Percentiles rank a stretch among this genome's conserved stretches.
Evolutionary conservation across 2,113 vertebrate genomes (phyloP).

Genomic region (Athene noctua): DNA sequence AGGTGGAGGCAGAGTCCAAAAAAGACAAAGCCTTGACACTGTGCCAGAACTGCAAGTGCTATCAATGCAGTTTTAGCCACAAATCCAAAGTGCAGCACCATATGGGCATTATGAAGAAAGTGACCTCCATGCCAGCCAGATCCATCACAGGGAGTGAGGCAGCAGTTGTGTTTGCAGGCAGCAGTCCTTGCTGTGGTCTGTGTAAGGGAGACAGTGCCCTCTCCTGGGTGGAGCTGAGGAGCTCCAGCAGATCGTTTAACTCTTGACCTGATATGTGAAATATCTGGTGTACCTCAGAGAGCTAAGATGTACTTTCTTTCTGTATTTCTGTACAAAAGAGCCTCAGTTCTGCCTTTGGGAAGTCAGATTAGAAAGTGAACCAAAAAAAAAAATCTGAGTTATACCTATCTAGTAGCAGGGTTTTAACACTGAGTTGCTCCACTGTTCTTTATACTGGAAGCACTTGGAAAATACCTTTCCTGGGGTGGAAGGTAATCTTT

Average conservation of each 20-base stretch:
- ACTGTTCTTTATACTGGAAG: not conserved
- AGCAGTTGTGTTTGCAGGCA: not conserved
- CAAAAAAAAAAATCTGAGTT: not conserved
- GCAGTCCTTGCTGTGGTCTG: not conserved
- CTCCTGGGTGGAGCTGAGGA: not conserved
- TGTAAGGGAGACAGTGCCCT: not conserved
- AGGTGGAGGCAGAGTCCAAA: not conserved
- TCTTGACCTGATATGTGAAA: rapidly evolving
- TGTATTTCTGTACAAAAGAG: not conserved
- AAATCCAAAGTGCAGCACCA: rapidly evolving
- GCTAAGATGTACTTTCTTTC: not conserved
- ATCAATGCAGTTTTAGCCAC: rapidly evolving
- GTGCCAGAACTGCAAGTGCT: not conserved
- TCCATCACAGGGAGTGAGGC: rapidly evolving
- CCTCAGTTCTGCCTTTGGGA: not conserved
- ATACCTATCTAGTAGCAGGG: not conserved
- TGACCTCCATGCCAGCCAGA: rapidly evolving
- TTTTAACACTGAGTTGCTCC: not conserved
- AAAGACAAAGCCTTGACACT: not conserved
- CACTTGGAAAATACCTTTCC: not conserved
- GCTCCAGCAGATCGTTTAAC: rapidly evolving
- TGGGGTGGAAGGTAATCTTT: not conserved
- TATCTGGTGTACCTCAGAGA: not conserved
- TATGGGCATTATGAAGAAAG: rapidly evolving
- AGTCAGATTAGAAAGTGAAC: not conserved